These are phyloP conservation scores for Spicauda simplicius DNA, from an alignment of 2,888 invertebrate genomes.

Conservation along the genomic window DNA sequence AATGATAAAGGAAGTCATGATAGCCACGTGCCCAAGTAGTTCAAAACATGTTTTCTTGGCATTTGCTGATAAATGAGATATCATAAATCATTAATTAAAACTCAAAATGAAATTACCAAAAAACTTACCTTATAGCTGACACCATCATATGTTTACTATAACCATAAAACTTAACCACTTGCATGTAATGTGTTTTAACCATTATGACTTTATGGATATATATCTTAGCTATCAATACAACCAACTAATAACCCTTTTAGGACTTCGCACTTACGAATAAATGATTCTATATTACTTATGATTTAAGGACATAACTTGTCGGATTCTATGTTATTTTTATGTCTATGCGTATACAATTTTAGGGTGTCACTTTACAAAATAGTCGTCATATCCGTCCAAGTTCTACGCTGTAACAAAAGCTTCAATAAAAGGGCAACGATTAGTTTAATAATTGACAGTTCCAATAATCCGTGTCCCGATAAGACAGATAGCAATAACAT, in stretches of 20 bases:
- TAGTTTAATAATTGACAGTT: conserved; percentile 38
- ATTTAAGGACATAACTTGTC: too few species aligned
- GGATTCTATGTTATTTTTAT: too few species aligned
- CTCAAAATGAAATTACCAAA: background rate
- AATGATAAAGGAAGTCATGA: too few species aligned
- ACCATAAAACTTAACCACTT: conserved; percentile 22
- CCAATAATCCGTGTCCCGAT: conserved; percentile 55
- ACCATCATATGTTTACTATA: conserved; percentile 31
- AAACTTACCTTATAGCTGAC: conserved; percentile 37
- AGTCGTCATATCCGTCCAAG: background rate
- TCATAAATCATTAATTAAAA: too few species aligned
- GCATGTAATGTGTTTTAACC: background rate
- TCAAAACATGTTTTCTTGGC: too few species aligned
- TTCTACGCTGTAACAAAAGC: conserved; percentile 3
- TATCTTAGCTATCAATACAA: background rate
- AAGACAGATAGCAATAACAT: conserved; percentile 61
- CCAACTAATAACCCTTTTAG: background rate
- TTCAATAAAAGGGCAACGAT: conserved; percentile 15
- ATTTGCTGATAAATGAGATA: too few species aligned
- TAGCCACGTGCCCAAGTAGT: too few species aligned
- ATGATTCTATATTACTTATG: background rate
- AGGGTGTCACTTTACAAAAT: background rate
- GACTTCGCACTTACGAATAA: too few species aligned
- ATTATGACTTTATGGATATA: background rate
- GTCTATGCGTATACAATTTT: too few species aligned